A percentile compares a stretch with the other conserved stretches of the same genome.
These are phyloP conservation scores for Oscheius onirici DNA, from an alignment of 2,888 invertebrate genomes.

Conservation along the genomic window DNA sequence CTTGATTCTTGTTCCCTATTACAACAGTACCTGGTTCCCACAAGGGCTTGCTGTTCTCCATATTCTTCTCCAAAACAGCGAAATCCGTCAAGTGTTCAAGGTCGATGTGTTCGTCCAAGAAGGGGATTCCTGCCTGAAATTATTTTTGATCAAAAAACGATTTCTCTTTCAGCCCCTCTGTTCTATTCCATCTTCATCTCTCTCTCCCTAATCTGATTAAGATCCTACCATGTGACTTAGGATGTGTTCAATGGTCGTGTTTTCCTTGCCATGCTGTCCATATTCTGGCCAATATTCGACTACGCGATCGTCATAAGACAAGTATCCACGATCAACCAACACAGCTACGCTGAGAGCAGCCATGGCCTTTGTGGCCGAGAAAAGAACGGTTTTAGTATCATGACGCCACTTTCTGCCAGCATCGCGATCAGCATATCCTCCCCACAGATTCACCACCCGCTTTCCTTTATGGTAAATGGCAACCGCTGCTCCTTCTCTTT, in stretches of 20 bases:
- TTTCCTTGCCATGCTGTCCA: slow-evolving; percentile 72
- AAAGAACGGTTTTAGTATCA: slow-evolving; percentile 72
- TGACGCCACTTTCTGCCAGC: slow-evolving; percentile 70
- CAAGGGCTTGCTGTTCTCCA: slow-evolving; percentile 66
- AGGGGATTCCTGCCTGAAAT: slow-evolving; percentile 12
- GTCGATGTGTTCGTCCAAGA: not conserved
- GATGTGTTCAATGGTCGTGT: slow-evolving; percentile 72
- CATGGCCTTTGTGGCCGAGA: slow-evolving; percentile 72
- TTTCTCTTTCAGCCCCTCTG: no score
- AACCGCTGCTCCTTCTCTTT: slow-evolving; percentile 72
- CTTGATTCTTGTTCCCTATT: slow-evolving; percentile 11
- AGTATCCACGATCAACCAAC: slow-evolving; percentile 72
- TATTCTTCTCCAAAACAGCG: not conserved
- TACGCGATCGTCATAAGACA: slow-evolving; percentile 71
- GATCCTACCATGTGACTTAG: slow-evolving; percentile 71
- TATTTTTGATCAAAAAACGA: not conserved
- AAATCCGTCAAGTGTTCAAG: slow-evolving; percentile 10
- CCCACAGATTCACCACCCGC: slow-evolving; percentile 73
- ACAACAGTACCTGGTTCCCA: slow-evolving; percentile 69
- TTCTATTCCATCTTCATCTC: no score
- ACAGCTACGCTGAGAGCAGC: slow-evolving; percentile 64
- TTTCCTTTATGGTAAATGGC: slow-evolving; percentile 72
- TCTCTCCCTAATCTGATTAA: not conserved
- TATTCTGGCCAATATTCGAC: slow-evolving; percentile 73
- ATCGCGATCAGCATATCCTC: slow-evolving; percentile 72